Base-by-base conservation (phyloP, 1,140 invertebrate species). In the Drosophila subpulchrella region DNA sequence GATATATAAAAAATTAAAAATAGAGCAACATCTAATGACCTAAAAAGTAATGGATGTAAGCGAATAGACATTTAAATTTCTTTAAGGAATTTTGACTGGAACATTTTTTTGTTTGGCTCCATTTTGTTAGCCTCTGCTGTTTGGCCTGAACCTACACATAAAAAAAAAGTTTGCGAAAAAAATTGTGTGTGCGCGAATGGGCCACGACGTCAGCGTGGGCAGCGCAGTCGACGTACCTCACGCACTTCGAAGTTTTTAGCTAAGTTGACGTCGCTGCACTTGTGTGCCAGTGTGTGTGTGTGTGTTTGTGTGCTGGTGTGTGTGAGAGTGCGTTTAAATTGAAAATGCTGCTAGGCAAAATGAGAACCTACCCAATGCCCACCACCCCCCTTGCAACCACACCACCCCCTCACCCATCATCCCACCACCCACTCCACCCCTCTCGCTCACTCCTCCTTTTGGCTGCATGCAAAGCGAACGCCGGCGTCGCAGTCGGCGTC, bases 211-310 rank as follows among this genome's bases (percentile, higher is more conserved):
- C 44, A 13, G 24, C 39, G 60, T 63, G 15, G 46, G 38, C 60
- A 68, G 47, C 39, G 46, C 67, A 66, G 67, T 50, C 63, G 60
- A 54, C 75, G 63, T 39, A 32, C 63, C 77, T 62, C 86, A 86
- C 82, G 82, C 82, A 86, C 82, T 86, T 81, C 75, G 78, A 77
- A 86, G 84, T 77, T 85, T 82, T 86, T 82, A 86, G 82, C 75
- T 79, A 86, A 75, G 81, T 85, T 84, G 73, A 63, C 72, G 78
- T 55, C 32, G 70, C 60, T 68, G 76, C 62, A 68, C 32, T 66
- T 54, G 42, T 51, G 46, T 34, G 11, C 58, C 34, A 60, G 32
- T 72, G 56, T 53, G 50, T 66, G 32, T 51, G 39, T 57, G 15
- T 73, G 54, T 56, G 39, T 57, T 15, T 73, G 54, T 68, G 51